Evolutionary conservation across 2,888 invertebrate genomes (phyloP).

Genomic region (Leptinotarsa juncta): DNA sequence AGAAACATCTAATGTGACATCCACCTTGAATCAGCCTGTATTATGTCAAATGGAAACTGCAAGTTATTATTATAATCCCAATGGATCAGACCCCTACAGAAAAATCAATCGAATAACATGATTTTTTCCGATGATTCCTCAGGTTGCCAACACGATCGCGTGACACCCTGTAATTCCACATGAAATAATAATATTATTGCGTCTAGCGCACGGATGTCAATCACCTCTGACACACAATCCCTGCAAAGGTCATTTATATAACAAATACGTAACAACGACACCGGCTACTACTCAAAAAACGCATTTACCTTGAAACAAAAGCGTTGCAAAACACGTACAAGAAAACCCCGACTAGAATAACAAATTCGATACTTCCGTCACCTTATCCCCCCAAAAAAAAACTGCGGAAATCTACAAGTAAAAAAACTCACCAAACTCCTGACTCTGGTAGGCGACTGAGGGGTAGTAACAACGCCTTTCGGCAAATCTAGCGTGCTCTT

Average conservation of each 20-base stretch:
- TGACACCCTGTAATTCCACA: neutral
- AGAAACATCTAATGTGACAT: too few relatives aligned
- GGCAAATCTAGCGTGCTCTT: slow-evolving; percentile 31
- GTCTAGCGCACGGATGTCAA: neutral
- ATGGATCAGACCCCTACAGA: too few relatives aligned
- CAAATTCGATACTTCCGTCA: slow-evolving; percentile 3
- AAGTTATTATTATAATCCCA: too few relatives aligned
- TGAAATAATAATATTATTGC: neutral
- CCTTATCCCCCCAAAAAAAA: neutral
- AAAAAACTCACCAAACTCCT: slow-evolving; percentile 69
- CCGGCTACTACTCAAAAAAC: slow-evolving; percentile 8
- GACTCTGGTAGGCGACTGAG: slow-evolving; percentile 64
- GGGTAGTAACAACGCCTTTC: slow-evolving; percentile 34
- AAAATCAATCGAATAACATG: too few relatives aligned
- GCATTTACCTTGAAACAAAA: slow-evolving; percentile 6
- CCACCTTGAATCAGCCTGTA: too few relatives aligned
- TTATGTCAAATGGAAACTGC: too few relatives aligned
- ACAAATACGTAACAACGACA: slow-evolving; percentile 12
- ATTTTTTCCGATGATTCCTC: too few relatives aligned
- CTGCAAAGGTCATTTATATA: slow-evolving; percentile 6
- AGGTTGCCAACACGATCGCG: neutral
- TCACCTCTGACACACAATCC: slow-evolving; percentile 5
- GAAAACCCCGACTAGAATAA: slow-evolving; percentile 2
- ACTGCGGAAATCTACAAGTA: slow-evolving; percentile 53
- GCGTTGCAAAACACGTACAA: neutral